These are phyloP conservation scores for Cyrtodaria siliqua DNA, from an alignment of 2,888 invertebrate species.

Conservation along the genomic window DNA sequence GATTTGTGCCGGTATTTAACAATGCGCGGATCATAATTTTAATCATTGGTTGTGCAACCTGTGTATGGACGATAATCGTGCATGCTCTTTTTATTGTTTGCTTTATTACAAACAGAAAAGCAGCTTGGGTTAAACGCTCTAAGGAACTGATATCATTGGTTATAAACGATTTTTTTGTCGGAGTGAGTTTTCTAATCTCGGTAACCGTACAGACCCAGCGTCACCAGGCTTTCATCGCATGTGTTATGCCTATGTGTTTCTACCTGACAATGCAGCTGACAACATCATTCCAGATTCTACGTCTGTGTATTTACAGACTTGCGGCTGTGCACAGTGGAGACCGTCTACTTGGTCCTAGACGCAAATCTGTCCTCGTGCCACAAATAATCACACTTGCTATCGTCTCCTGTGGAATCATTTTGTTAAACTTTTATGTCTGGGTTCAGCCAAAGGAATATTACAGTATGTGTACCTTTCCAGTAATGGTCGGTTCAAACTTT, in stretches of 20 bases:
- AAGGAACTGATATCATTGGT: conserved; percentile 1
- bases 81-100: conserved; percentile 13
- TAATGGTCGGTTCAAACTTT: neutral
- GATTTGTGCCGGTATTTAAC: neutral
- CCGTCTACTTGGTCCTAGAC: neutral
- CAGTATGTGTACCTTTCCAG: neutral
- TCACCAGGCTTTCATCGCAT: neutral
- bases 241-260: neutral
- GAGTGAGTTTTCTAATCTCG: neutral
- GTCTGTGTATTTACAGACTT: conserved; percentile 4
- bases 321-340: neutral
- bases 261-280: conserved; percentile 7
- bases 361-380: neutral
- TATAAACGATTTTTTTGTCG: conserved; percentile 11
- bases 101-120: conserved; percentile 9
- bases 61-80: conserved; percentile 9
- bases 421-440: neutral
- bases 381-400: neutral
- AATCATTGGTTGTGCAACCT: neutral
- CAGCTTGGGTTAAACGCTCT: neutral
- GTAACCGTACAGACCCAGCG: neutral
- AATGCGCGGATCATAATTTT: neutral
- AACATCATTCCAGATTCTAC: conserved; percentile 13
- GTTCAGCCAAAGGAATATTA: neutral
- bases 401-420: neutral